Conservation (phyloP, 2,113 vertebrate genomes). For the Zingel zingel region DNA sequence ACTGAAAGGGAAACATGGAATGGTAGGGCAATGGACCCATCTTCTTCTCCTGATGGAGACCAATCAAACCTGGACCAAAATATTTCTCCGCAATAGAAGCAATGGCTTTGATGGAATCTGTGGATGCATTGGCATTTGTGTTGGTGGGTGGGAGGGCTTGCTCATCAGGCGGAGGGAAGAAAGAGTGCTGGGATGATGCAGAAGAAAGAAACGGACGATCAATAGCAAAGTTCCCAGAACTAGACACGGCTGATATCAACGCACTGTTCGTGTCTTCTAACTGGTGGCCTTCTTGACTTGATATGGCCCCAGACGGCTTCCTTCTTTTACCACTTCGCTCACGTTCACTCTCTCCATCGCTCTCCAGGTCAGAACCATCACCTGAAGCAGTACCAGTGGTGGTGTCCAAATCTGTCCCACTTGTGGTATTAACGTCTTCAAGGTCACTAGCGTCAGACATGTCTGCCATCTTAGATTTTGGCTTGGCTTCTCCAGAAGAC, state of each 20-base stretch:
- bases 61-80: constrained; percentile 97
- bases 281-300: constrained; percentile 82
- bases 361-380: constrained; percentile 91
- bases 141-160: constrained; percentile 90
- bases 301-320: constrained; percentile 71
- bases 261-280: constrained; percentile 84
- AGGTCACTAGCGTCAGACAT: constrained; percentile 96
- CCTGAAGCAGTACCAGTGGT: constrained; percentile 96
- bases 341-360: constrained; percentile 90
- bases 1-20: constrained; percentile 98
- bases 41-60: constrained; percentile 97
- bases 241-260: constrained; percentile 80
- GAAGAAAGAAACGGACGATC: constrained; percentile 91
- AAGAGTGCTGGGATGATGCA: constrained; percentile 89
- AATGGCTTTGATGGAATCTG: constrained; percentile 99
- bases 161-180: constrained; percentile 96
- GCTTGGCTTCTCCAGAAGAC: constrained; percentile 86
- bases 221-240: constrained; percentile 80
- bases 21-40: constrained; percentile 94
- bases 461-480: constrained; percentile 92
- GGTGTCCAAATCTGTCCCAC: constrained; percentile 96
- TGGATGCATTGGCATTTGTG: constrained; percentile 90
- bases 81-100: constrained; percentile 99
- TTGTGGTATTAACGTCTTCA: constrained; percentile 98
- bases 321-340: constrained; percentile 85